phyloP scores from a whole-genome alignment of 2,797 vertebrate genomes.

The Chrysolophus pictus region DNA sequence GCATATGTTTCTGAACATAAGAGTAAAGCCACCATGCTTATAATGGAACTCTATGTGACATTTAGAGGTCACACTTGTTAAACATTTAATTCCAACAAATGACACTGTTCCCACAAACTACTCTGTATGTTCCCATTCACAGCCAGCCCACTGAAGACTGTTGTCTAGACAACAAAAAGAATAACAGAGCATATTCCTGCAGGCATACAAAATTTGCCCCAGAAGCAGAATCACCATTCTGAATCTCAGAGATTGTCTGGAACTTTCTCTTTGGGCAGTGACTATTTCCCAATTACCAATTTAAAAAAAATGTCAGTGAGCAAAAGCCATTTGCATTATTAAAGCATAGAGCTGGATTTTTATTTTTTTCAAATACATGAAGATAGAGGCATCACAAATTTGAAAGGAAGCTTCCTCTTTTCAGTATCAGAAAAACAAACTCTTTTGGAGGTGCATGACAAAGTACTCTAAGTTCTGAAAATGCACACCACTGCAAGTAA shows the following conservation, averaged over 20 bases:
- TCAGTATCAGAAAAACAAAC: neutral
- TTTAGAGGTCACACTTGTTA: neutral
- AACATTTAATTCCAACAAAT: neutral
- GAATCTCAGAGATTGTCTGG: neutral
- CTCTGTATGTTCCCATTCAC: neutral
- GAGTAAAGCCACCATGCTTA: neutral
- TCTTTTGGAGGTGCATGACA: neutral
- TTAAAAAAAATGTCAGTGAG: conserved; percentile 2
- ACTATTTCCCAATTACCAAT: neutral
- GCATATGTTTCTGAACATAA: neutral
- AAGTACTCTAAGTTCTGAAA: neutral
- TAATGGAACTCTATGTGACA: neutral
- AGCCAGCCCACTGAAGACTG: neutral
- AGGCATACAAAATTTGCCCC: neutral
- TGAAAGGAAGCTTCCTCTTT: neutral
- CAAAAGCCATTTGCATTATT: neutral
- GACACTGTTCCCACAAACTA: neutral
- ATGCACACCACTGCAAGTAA: neutral
- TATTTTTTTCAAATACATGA: neutral
- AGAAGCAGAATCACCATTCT: neutral
- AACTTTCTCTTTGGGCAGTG: neutral
- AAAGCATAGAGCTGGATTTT: neutral
- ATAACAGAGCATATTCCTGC: neutral
- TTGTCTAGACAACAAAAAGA: neutral
- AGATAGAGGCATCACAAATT: neutral